Evolutionary conservation across 2,113 vertebrate species (phyloP).

Genomic region (Vulpes ferrilata): DNA sequence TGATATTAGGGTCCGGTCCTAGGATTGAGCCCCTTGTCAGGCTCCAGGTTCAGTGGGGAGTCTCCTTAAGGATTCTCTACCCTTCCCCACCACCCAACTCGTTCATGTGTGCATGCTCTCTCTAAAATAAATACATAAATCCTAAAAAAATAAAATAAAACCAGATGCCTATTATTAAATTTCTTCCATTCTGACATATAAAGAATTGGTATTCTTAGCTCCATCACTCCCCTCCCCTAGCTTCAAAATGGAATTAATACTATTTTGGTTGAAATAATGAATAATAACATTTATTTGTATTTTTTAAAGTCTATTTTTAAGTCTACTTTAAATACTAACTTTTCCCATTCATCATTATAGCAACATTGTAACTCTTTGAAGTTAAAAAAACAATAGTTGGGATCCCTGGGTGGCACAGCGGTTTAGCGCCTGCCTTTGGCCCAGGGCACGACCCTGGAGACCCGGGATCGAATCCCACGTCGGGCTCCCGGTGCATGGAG

Average conservation of each 20-base stretch:
- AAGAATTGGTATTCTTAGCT: conserved; percentile 15
- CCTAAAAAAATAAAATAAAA: neutral
- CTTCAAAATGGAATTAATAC: neutral
- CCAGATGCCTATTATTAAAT: neutral
- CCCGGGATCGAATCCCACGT: too few relatives aligned
- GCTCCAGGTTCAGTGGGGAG: neutral
- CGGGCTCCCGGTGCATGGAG: too few relatives aligned
- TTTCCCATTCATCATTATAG: neutral
- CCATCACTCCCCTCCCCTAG: neutral
- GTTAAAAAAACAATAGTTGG: neutral
- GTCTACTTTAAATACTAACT: conserved; percentile 21
- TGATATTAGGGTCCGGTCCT: neutral
- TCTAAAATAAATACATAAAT: neutral
- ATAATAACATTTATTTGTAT: neutral
- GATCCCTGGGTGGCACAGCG: too few relatives aligned
- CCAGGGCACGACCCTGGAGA: too few relatives aligned
- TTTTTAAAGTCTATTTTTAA: conserved; percentile 20
- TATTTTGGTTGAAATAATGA: conserved; percentile 5
- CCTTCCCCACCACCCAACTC: neutral
- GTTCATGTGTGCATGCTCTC: neutral
- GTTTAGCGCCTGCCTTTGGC: too few relatives aligned
- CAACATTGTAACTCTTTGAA: neutral
- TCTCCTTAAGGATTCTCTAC: neutral
- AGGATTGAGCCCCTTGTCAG: neutral
- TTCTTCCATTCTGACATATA: neutral